Evolutionary conservation across 2,113 vertebrate genomes (phyloP).

Genomic region (Poecilia latipinna): DNA sequence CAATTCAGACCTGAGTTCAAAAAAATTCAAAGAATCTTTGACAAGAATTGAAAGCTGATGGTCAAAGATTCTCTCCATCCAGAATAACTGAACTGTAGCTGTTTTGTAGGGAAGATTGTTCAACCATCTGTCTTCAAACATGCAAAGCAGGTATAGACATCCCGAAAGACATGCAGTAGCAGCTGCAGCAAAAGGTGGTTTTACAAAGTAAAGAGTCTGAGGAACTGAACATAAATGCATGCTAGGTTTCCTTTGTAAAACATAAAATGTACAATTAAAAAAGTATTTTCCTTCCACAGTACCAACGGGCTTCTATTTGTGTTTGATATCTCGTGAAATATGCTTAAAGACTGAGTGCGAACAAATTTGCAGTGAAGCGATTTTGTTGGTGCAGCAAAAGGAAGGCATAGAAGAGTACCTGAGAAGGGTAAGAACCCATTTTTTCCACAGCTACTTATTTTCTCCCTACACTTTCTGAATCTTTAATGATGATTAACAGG

Average conservation of each 20-base stretch:
- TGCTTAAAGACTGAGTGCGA: conserved; percentile 5
- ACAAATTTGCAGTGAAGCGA: not conserved
- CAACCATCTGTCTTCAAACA: not conserved
- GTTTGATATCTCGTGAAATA: not conserved
- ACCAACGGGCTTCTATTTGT: no score
- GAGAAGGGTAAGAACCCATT: conserved; percentile 2
- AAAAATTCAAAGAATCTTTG: not conserved
- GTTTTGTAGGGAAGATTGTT: not conserved
- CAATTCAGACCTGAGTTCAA: no score
- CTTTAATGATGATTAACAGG: conserved; percentile 17
- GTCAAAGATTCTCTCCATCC: not conserved
- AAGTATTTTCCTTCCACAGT: not conserved
- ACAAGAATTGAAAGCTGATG: not conserved
- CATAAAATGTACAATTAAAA: not conserved
- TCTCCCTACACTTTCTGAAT: conserved; percentile 14
- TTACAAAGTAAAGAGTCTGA: not conserved
- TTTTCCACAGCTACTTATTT: conserved; percentile 7
- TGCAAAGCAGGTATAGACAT: not conserved
- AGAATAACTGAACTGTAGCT: not conserved
- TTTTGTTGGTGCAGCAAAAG: conserved; percentile 8
- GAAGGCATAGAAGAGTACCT: conserved; percentile 7
- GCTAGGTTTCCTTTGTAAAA: no score
- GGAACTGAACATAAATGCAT: not conserved
- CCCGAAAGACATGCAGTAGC: not conserved
- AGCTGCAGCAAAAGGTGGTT: not conserved